A percentile compares a stretch with the other conserved stretches of the same genome.
phyloP scores from a whole-genome alignment of 1,140 invertebrate species.

The Anastatus disparis region DNA sequence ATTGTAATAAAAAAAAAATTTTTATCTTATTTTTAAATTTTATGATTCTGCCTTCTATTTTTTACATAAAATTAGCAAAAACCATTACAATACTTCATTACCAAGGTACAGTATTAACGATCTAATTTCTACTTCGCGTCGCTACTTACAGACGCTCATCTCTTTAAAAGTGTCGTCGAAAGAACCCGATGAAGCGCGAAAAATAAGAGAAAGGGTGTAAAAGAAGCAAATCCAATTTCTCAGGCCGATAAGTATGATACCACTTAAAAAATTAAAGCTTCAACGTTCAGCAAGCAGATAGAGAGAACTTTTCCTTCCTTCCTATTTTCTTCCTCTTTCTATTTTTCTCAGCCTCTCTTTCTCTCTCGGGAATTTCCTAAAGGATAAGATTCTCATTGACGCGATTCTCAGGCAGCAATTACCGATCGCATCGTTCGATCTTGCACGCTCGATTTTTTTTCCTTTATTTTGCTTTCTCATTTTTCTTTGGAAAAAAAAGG shows the following conservation, averaged over 20 bases:
- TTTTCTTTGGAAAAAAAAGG: neutral
- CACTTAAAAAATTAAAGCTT: slow-evolving; percentile 29
- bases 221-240: slow-evolving; percentile 15
- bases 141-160: neutral
- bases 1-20: too few relatives aligned
- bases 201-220: neutral
- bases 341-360: too few relatives aligned
- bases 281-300: too few relatives aligned
- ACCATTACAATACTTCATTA: too few relatives aligned
- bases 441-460: neutral
- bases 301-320: too few relatives aligned
- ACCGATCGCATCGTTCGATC: neutral
- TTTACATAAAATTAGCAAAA: too few relatives aligned
- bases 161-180: too few relatives aligned
- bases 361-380: too few relatives aligned
- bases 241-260: slow-evolving; percentile 1
- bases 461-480: neutral
- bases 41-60: too few relatives aligned
- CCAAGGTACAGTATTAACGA: neutral
- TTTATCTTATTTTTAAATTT: too few relatives aligned
- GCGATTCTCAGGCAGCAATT: slow-evolving; percentile 11
- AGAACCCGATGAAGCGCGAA: neutral
- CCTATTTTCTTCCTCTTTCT: too few relatives aligned
- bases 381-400: slow-evolving; percentile 13
- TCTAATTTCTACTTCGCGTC: neutral